Evolutionary conservation across 2,888 invertebrate species (phyloP).

Genomic region (Azorinus chamasolen): DNA sequence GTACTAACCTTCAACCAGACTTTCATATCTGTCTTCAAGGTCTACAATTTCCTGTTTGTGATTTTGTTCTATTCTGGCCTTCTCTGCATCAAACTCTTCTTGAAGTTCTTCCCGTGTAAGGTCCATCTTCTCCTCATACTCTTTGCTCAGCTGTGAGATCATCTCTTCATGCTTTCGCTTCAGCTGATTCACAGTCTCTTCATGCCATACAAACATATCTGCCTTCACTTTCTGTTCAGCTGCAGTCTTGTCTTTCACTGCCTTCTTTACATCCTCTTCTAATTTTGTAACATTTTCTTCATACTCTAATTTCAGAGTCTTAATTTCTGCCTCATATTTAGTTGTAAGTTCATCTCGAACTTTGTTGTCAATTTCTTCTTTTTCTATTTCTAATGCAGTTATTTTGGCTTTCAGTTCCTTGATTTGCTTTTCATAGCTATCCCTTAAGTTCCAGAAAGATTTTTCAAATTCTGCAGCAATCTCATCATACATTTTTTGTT

Average conservation of each 20-base stretch:
- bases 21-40: constrained; percentile 77
- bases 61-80: constrained; percentile 61
- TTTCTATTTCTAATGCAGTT: constrained; percentile 31
- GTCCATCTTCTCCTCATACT: constrained; percentile 75
- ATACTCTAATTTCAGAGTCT: constrained; percentile 34
- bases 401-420: constrained; percentile 51
- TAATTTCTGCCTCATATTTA: constrained; percentile 64
- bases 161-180: constrained; percentile 58
- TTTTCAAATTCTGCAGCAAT: constrained; percentile 38
- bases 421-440: constrained; percentile 58
- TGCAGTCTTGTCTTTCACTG: constrained; percentile 41
- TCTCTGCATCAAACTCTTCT: constrained; percentile 72
- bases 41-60: constrained; percentile 71
- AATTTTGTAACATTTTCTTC: constrained; percentile 46
- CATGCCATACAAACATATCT: constrained; percentile 67
- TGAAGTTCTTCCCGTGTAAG: constrained; percentile 63
- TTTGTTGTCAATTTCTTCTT: constrained; percentile 38
- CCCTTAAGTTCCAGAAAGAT: constrained; percentile 34
- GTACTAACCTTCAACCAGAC: constrained; percentile 75
- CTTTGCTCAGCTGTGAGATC: constrained; percentile 55
- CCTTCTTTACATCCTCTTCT: constrained; percentile 40
- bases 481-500: constrained; percentile 48
- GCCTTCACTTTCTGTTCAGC: constrained; percentile 65
- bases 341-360: constrained; percentile 41
- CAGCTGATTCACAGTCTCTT: constrained; percentile 52